Percentiles rank a stretch among this genome's conserved stretches.
These are phyloP conservation scores for Anthophora plumipes DNA, from an alignment of 2,888 invertebrate genomes.

Conservation along the genomic window DNA sequence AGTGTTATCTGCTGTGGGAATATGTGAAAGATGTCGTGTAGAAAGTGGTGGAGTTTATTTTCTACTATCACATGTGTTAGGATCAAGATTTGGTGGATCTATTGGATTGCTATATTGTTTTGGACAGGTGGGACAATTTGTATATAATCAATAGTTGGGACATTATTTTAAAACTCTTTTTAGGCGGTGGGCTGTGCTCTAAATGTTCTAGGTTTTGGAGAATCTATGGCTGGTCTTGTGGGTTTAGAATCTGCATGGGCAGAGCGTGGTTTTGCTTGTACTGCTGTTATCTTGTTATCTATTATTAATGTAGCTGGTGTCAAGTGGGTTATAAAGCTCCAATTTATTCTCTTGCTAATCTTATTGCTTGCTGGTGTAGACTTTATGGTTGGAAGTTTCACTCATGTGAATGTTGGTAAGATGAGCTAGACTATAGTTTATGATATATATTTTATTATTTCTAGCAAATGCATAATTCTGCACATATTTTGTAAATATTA, in stretches of 20 bases:
- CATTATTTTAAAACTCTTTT: constrained; percentile 68
- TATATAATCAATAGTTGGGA: constrained; percentile 18
- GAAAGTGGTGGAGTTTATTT: constrained; percentile 99
- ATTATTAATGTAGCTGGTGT: constrained; percentile 98
- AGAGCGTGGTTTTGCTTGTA: constrained; percentile 94
- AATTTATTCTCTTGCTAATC: constrained; percentile 94
- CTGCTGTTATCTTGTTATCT: constrained; percentile 93
- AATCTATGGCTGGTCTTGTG: constrained; percentile 95
- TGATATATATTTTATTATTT: background rate
- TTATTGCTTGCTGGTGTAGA: constrained; percentile 95
- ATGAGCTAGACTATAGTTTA: constrained; percentile 31
- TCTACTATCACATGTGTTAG: constrained; percentile 96
- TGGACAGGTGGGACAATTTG: constrained; percentile 90
- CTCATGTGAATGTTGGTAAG: constrained; percentile 90
- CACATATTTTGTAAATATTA: constrained; percentile 72
- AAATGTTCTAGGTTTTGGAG: constrained; percentile 98
- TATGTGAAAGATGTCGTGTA: constrained; percentile 97
- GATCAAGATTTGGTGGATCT: constrained; percentile 96
- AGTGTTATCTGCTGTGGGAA: constrained; percentile 97
- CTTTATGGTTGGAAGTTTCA: constrained; percentile 97
- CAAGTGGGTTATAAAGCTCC: constrained; percentile 98
- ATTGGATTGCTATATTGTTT: constrained; percentile 97
- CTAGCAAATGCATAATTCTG: background rate
- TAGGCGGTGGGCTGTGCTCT: constrained; percentile 98
- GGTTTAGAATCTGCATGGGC: constrained; percentile 91